Base-by-base conservation (phyloP, 2,113 vertebrate genomes). In the Macquaria australasica region DNA sequence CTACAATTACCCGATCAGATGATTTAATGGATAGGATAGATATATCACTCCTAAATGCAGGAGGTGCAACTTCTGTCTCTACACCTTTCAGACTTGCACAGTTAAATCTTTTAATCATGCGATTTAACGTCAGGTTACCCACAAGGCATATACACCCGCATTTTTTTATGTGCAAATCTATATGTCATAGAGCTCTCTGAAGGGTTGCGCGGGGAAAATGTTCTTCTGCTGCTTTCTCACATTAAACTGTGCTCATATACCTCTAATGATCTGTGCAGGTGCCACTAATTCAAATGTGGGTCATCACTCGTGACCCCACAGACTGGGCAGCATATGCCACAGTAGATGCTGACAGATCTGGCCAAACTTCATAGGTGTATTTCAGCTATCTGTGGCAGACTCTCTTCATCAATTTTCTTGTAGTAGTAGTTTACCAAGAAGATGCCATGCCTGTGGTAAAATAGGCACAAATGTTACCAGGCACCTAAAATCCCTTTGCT, bases 401-500 rank as follows among this genome's bases (percentile, higher is more conserved):
- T 41, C 58, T n/a, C 34, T 9, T 67, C 16, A 39, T 80, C 11
- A 28, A 2, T 45, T 75, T 41, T 18, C 16, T 20, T 55, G 16
- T 6, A 12, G 34, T 4, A 31, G 28, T 31, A 31, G 28, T n/a
- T 71, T 31, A 58, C 68, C 14, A 45, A 34, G 6, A 67, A 45
- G 28, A 55, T 55, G 70, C 7, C 41, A 48, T 37, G 50, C 87
- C 70, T 48, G 56, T n/a, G 37, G 63, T 67, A 64, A 81, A 87
- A 81, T 71, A 67, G 83, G 74, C 23, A 11, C 39, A 69, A 76
- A 84, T 73, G 58, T 86, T 79, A 84, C 64, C 55, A 56, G 59
- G 77, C 64, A 34, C 72, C 59, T 81, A 63, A 85, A 92, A 89
- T 78, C 85, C 81, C 78, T 84, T 73, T 69, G 69, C 87, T 79